A percentile compares a stretch with the other conserved stretches of the same genome.
These are phyloP conservation scores for Melieria crassipennis DNA, from an alignment of 2,888 invertebrate species.

Conservation along the genomic window DNA sequence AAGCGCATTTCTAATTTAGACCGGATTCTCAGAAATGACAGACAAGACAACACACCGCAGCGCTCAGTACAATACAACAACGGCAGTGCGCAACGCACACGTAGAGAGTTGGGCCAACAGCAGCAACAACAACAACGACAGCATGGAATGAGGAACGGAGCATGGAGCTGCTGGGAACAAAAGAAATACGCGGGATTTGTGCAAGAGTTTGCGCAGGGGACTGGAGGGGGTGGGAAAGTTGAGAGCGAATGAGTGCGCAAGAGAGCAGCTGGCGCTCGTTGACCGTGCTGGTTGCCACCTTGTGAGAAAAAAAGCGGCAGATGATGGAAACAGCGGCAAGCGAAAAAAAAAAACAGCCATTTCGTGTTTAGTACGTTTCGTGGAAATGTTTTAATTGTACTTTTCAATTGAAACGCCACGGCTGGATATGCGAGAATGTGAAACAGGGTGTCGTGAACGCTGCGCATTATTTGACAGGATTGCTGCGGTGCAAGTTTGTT, in stretches of 20 bases:
- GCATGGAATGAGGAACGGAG: conserved; percentile 29
- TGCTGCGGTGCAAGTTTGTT: too few species aligned
- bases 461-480: too few species aligned
- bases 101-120: conserved; percentile 21
- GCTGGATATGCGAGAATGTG: conserved; percentile 24
- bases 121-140: conserved; percentile 40
- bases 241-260: background rate
- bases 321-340: conserved; percentile 42
- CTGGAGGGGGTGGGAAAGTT: background rate
- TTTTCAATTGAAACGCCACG: conserved; percentile 56
- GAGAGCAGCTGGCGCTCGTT: background rate
- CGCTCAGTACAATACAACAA: background rate
- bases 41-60: conserved; percentile 41
- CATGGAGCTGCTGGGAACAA: conserved; percentile 18
- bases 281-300: too few species aligned
- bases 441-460: conserved; percentile 16
- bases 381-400: conserved; percentile 58
- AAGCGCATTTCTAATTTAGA: conserved; percentile 65
- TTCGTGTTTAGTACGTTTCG: conserved; percentile 30
- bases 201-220: background rate
- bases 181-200: conserved; percentile 2
- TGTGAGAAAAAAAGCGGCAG: conserved; percentile 31
- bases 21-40: conserved; percentile 63
- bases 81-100: conserved; percentile 32
- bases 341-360: conserved; percentile 17